Conservation (phyloP, 2,113 vertebrate species). For the Cheirogaleus medius region DNA sequence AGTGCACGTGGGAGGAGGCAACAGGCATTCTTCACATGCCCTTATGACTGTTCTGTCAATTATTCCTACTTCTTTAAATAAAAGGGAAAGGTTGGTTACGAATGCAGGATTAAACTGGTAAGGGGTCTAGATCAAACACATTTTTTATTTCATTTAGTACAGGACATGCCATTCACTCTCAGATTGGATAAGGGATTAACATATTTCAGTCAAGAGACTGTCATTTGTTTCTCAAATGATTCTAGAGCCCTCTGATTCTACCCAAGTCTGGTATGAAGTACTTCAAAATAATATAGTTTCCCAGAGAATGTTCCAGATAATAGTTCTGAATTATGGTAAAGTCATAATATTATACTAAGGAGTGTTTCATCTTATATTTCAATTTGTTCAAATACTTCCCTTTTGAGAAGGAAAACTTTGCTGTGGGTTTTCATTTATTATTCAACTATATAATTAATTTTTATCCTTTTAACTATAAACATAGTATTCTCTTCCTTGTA, state of each 20-base stretch:
- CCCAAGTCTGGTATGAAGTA: slow-evolving; percentile 9
- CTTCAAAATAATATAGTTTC: not conserved
- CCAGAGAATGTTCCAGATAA: not conserved
- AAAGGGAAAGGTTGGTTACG: not conserved
- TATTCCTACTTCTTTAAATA: slow-evolving; percentile 5
- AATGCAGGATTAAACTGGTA: slow-evolving; percentile 42
- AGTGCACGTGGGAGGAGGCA: not conserved
- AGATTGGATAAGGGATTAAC: slow-evolving; percentile 43
- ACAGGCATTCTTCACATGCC: not conserved
- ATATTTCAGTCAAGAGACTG: slow-evolving; percentile 30
- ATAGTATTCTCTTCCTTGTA: not conserved
- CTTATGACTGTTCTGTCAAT: not conserved
- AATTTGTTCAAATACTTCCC: not conserved
- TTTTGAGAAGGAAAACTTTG: not conserved
- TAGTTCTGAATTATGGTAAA: not conserved
- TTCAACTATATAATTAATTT: not conserved
- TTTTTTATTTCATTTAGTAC: slow-evolving; percentile 23
- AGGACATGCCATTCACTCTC: slow-evolving; percentile 13
- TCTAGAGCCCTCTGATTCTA: not conserved
- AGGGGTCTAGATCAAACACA: slow-evolving; percentile 15
- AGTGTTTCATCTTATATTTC: slow-evolving; percentile 40
- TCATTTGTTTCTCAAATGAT: slow-evolving; percentile 47
- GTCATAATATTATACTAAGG: not conserved
- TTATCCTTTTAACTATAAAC: not conserved
- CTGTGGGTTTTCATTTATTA: not conserved